Evolutionary conservation across 2,797 vertebrate genomes (phyloP).

Genomic region (Sebastes nivosus): DNA sequence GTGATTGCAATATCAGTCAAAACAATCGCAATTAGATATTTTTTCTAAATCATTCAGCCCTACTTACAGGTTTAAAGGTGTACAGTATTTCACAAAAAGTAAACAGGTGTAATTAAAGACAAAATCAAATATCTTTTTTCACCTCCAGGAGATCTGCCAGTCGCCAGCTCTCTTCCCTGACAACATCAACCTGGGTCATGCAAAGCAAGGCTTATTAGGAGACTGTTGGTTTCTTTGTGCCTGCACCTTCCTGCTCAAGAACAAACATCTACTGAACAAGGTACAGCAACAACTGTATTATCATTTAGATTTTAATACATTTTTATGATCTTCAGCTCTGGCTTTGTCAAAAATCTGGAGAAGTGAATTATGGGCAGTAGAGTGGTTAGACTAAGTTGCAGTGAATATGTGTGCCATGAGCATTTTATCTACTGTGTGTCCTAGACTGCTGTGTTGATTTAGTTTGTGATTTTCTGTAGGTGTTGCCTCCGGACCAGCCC

Average conservation of each 20-base stretch:
- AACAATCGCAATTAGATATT: no score
- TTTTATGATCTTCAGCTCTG: no score
- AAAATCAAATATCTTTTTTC: background rate
- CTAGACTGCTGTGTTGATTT: background rate
- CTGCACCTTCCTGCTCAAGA: conserved; percentile 90
- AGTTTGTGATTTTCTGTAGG: conserved; percentile 73
- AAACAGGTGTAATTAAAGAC: background rate
- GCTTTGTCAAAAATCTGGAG: background rate
- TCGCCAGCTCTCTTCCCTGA: conserved; percentile 86
- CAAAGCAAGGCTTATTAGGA: conserved; percentile 94
- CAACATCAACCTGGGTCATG: conserved; percentile 81
- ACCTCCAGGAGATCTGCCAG: conserved; percentile 88
- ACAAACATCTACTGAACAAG: conserved; percentile 87
- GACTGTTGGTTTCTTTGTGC: conserved; percentile 99
- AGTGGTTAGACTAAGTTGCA: background rate
- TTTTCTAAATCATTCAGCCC: no score
- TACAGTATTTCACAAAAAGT: background rate
- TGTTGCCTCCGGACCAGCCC: conserved; percentile 89
- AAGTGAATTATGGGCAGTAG: background rate
- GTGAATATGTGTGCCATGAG: background rate
- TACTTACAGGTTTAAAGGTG: background rate
- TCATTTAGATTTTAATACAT: background rate
- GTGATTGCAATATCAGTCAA: no score
- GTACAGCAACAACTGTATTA: conserved; percentile 67
- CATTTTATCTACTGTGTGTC: background rate